Conservation (phyloP, 2,888 invertebrate species). For the Nomada hirtipes region DNA sequence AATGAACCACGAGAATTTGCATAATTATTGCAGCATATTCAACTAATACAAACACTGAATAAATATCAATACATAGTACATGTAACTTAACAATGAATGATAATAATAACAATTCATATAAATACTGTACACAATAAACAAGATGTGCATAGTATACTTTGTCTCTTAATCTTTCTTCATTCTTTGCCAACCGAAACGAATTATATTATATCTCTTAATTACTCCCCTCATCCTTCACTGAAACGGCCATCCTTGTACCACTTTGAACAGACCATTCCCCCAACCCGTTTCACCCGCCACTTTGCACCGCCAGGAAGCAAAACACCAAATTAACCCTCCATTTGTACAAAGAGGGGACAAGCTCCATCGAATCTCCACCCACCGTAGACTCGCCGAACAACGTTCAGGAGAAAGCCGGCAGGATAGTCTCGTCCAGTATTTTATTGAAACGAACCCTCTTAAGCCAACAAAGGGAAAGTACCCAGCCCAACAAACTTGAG, state of each 20-base stretch:
- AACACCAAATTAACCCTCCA: slow-evolving; percentile 12
- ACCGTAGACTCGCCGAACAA: background rate
- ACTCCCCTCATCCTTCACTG: background rate
- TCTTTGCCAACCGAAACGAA: too few relatives aligned
- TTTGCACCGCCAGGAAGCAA: background rate
- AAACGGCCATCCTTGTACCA: background rate
- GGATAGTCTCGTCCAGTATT: slow-evolving; percentile 61
- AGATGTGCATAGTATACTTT: too few relatives aligned
- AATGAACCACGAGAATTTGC: too few relatives aligned
- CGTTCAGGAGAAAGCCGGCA: slow-evolving; percentile 1
- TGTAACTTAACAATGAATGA: too few relatives aligned
- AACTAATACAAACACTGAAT: too few relatives aligned
- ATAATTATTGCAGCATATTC: too few relatives aligned
- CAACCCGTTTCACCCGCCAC: background rate
- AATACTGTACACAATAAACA: too few relatives aligned
- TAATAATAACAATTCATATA: too few relatives aligned
- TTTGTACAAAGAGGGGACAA: background rate
- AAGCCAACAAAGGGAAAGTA: slow-evolving; percentile 14
- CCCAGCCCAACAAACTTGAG: slow-evolving; percentile 3
- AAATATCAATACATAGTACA: too few relatives aligned
- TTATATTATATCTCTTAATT: too few relatives aligned
- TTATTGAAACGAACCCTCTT: slow-evolving; percentile 45
- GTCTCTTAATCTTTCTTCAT: too few relatives aligned
- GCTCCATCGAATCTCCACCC: background rate
- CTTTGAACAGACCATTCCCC: background rate